These are phyloP conservation scores for Scomber scombrus DNA, from an alignment of 2,113 vertebrate genomes.

Conservation along the genomic window DNA sequence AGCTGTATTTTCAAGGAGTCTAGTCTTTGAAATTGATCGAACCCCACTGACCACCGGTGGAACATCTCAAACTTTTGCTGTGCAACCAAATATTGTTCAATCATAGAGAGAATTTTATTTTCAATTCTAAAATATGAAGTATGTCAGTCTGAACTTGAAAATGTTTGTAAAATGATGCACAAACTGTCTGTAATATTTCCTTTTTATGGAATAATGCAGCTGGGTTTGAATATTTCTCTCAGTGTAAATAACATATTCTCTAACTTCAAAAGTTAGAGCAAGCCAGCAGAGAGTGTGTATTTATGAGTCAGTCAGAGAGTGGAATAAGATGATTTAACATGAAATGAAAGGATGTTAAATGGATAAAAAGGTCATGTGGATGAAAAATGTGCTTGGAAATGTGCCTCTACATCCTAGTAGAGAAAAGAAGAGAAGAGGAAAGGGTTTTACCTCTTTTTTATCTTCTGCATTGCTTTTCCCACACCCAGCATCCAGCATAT, in stretches of 20 bases:
- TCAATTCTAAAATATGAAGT: neutral
- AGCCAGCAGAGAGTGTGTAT: neutral
- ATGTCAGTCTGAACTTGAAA: neutral
- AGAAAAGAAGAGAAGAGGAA: slow-evolving; percentile 1
- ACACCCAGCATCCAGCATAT: slow-evolving; percentile 27
- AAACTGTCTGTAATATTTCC: neutral
- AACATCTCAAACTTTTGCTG: neutral
- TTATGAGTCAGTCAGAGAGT: neutral
- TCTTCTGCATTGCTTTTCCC: slow-evolving; percentile 18
- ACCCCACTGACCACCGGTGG: neutral
- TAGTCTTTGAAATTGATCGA: neutral
- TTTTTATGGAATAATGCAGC: neutral
- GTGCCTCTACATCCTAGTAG: neutral
- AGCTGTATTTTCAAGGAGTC: neutral
- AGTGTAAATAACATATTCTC: neutral
- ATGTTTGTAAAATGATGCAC: neutral
- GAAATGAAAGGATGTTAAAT: neutral
- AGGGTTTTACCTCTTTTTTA: slow-evolving; percentile 6
- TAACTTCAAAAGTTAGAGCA: neutral
- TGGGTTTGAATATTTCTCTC: neutral
- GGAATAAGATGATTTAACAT: neutral
- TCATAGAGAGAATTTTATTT: neutral
- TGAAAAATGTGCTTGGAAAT: neutral
- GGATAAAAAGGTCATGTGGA: neutral
- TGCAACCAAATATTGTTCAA: neutral